Evolutionary conservation across 2,888 invertebrate genomes (phyloP), one percentile per base, ranked within the genome.

Genomic region (Caenorhabditis macrosperma): DNA sequence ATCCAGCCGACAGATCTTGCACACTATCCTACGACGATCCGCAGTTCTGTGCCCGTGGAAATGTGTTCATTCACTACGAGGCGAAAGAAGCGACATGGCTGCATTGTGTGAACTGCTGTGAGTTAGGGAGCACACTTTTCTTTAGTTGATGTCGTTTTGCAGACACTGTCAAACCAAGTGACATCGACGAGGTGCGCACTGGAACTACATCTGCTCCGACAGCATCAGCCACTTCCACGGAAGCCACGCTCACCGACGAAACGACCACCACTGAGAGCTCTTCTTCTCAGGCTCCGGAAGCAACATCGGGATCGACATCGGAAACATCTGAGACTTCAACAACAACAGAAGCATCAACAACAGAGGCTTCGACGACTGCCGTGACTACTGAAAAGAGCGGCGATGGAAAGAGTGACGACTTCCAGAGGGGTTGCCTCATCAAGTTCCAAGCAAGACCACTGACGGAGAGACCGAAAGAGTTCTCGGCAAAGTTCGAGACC

Each of bases 31-130:
- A 85, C 72, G 88, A 86, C n/a, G 87, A 88, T 46, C 80, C 81
- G n/a, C 84, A 83, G 50, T 82, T 77, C 52, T 87, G 87, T 63
- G 84, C 81, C 26, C 67, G 71, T 35, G 81, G 82, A 46, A 78
- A 79, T 24, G 86, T 85, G 2, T 77, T 80, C 55, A 44, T 88
- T 24, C 82, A 84, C 61, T 81, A 84, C 52, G 69, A 82, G 57
- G 81, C 83, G 5, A 78, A 74, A 12, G 83, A 84, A 46, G 54
- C 78, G 7, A 80, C 82, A 1, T 86, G 87, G 88, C 68, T 88
- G 15, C 88, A 88, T 52, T 88, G 88, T 57, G 85, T 88, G 17
- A 83, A 84, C 50, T 88, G 88, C 81, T 84, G 86, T 86, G 24
- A 74, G 82, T 79, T 48, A 1, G 20, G 2, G n/a, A 46, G 33